These are phyloP conservation scores for Celastrina argiolus DNA, from an alignment of 2,888 invertebrate species.

Conservation along the genomic window DNA sequence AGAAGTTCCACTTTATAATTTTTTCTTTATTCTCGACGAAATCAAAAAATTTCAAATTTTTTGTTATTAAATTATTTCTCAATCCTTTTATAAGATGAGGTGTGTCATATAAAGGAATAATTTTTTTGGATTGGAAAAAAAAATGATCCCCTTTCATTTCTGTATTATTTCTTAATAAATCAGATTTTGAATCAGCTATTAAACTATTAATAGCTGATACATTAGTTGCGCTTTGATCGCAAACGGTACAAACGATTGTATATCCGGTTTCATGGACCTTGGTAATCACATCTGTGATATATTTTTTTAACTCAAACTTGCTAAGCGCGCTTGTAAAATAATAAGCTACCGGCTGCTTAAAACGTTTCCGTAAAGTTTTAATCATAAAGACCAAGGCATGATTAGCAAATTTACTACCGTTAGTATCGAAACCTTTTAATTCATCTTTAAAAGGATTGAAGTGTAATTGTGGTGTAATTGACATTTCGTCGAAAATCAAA, in stretches of 20 bases:
- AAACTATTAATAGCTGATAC: constrained; percentile 7
- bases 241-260: neutral
- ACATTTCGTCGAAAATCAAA: constrained; percentile 36
- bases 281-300: neutral
- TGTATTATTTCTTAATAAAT: neutral
- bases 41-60: constrained; percentile 16
- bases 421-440: constrained; percentile 26
- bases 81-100: constrained; percentile 6
- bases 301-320: constrained; percentile 9
- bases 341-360: constrained; percentile 34
- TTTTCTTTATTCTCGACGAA: neutral
- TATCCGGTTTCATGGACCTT: neutral
- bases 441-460: constrained; percentile 30
- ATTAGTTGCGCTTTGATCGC: constrained; percentile 12
- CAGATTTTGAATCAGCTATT: neutral
- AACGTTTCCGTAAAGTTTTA: constrained; percentile 30
- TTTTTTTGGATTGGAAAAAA: neutral
- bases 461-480: constrained; percentile 27
- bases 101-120: too few relatives aligned
- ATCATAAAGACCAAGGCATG: constrained; percentile 33
- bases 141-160: constrained; percentile 25
- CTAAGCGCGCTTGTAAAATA: constrained; percentile 28
- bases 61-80: neutral
- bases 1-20: neutral
- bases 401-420: constrained; percentile 29